These are phyloP conservation scores for Pempheris klunzingeri DNA, from an alignment of 2,797 vertebrate genomes.

Conservation along the genomic window DNA sequence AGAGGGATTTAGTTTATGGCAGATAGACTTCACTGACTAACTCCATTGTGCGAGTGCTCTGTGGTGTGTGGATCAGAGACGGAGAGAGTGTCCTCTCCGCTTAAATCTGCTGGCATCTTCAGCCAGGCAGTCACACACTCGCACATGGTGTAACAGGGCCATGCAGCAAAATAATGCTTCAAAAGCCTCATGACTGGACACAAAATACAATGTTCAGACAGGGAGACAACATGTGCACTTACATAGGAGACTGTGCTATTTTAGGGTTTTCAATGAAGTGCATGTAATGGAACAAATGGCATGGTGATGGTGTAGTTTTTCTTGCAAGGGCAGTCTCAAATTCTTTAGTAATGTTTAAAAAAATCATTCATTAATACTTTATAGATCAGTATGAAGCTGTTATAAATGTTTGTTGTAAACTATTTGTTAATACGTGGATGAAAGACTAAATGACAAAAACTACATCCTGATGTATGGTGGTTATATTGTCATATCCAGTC, in stretches of 20 bases:
- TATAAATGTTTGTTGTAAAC: not conserved
- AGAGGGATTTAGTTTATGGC: slow-evolving; percentile 77
- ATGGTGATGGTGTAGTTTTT: not conserved
- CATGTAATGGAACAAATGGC: not conserved
- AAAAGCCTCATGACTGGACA: slow-evolving; percentile 26
- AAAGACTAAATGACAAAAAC: not conserved
- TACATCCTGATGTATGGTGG: not conserved
- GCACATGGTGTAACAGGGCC: slow-evolving; percentile 38
- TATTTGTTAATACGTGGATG: too few species aligned
- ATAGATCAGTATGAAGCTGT: not conserved
- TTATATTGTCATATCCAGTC: not conserved
- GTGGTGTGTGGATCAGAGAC: slow-evolving; percentile 71
- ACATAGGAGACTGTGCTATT: not conserved
- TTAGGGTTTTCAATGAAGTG: not conserved
- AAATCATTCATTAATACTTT: not conserved
- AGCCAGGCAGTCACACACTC: slow-evolving; percentile 44
- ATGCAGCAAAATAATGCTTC: slow-evolving; percentile 33
- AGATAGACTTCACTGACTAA: slow-evolving; percentile 77
- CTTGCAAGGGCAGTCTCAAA: not conserved
- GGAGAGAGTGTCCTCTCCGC: slow-evolving; percentile 56
- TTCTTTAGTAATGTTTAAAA: not conserved
- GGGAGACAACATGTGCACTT: not conserved
- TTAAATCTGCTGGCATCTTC: slow-evolving; percentile 70
- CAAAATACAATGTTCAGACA: slow-evolving; percentile 6
- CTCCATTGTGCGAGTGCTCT: slow-evolving; percentile 74